Base-by-base conservation (phyloP, 1,140 invertebrate species). In the Calosoma granatense region DNA sequence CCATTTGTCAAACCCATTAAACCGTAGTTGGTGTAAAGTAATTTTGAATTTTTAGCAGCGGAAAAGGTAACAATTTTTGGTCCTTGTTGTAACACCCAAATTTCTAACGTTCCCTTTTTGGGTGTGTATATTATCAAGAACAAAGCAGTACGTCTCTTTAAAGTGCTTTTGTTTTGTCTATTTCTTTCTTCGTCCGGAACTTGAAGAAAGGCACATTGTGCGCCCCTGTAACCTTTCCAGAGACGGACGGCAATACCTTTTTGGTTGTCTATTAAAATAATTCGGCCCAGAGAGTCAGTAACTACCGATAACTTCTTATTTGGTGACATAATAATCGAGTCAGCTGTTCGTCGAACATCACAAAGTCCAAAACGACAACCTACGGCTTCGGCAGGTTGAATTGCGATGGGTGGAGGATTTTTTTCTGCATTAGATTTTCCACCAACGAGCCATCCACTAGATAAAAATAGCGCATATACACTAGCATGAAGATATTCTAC, bases 171-270 rank as follows among this genome's bases (percentile, higher is more conserved):
- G 53, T 63, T 71, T 53, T 74, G 66, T 56, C 67, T 63, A 58
- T 77, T 75, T 57, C 64, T 64, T 60, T 76, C 77, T 61, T 84
- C 82, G 66, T 89, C 86, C 4, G 77, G 69, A 26, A 87, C 86
- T 74, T 90, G 84, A 39, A 96, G 75, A 84, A 94, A 98, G 4
- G 86, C 87, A 73, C 88, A 92, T 67, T 97, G 90, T 6, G 94
- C 92, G 73, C 97, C 89, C 57, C 94, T 76, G 69, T 95, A 97
- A 9, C 93, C 94, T 78, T 97, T 97, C 79, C 92, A 95, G 70
- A 96, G 86, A 57, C 92, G 78, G 17, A 96, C 69, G 17, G 87
- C 84, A 55, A 89, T 78, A 6, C 92, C 90, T 65, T 80, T 82
- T 30, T 78, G 79, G 20, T 89, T 83, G 72, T 97, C 92, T 14